Percentiles rank a stretch among this genome's conserved stretches.
Conservation (phyloP, 2,888 invertebrate genomes). For the Drosophila rubida region DNA sequence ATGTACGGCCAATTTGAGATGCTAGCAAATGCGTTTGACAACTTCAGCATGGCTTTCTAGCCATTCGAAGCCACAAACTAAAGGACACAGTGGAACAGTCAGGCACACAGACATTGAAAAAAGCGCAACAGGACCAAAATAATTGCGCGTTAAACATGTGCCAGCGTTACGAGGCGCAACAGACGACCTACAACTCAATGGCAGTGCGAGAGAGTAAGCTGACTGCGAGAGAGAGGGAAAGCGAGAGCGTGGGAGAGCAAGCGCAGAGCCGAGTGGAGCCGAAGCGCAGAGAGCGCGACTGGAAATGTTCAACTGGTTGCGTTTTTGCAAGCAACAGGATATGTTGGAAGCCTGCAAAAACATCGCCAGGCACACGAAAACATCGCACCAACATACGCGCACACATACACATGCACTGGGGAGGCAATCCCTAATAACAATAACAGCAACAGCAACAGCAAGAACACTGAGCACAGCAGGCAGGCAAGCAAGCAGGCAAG, state of each 20-base stretch:
- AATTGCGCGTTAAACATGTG: slow-evolving; percentile 80
- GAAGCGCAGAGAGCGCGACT: slow-evolving; percentile 58
- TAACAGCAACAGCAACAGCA: slow-evolving; percentile 23
- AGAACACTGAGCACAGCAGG: slow-evolving; percentile 17
- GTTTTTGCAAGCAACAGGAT: slow-evolving; percentile 77
- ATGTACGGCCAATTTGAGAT: slow-evolving; percentile 34
- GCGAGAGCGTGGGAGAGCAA: not conserved
- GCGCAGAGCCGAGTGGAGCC: slow-evolving; percentile 33
- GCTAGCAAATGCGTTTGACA: slow-evolving; percentile 44
- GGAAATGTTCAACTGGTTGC: slow-evolving; percentile 80
- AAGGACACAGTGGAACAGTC: slow-evolving; percentile 29
- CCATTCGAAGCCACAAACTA: slow-evolving; percentile 27
- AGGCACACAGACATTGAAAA: slow-evolving; percentile 51
- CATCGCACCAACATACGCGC: slow-evolving; percentile 53
- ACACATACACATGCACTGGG: slow-evolving; percentile 4
- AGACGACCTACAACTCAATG: slow-evolving; percentile 34
- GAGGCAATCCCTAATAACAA: slow-evolving; percentile 33
- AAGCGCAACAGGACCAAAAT: slow-evolving; percentile 79
- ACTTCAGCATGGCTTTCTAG: slow-evolving; percentile 50
- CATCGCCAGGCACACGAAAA: slow-evolving; percentile 60
- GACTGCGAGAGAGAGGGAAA: not conserved
- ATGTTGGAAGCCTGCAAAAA: slow-evolving; percentile 74
- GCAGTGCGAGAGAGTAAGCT: slow-evolving; percentile 1
- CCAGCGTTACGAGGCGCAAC: slow-evolving; percentile 62
- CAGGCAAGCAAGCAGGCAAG: slow-evolving; percentile 20